Evolutionary conservation across 2,113 vertebrate genomes (phyloP).

Genomic region (Pelecanus crispus): DNA sequence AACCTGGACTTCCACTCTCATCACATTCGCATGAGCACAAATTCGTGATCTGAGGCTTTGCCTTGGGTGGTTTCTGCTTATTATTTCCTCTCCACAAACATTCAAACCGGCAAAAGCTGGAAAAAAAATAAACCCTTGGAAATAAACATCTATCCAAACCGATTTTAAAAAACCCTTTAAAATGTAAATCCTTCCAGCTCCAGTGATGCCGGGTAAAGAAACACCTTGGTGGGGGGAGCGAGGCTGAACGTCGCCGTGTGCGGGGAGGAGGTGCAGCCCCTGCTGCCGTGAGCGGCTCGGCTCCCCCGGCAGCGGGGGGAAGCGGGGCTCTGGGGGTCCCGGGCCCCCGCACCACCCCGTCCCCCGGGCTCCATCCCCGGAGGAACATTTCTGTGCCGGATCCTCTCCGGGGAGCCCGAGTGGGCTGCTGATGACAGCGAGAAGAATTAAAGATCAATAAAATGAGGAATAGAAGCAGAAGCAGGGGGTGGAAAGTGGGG

Average conservation of each 20-base stretch:
- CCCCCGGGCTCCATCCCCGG: neutral
- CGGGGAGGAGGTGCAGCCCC: neutral
- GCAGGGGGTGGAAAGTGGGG: accelerated
- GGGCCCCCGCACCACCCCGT: accelerated
- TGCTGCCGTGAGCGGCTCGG: accelerated
- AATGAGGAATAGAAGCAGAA: neutral
- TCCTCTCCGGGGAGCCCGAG: neutral
- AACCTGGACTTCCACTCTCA: accelerated
- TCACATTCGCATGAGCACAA: neutral
- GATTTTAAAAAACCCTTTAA: neutral
- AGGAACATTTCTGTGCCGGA: neutral
- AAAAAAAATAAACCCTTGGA: neutral
- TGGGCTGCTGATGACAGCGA: accelerated
- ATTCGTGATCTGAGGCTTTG: neutral
- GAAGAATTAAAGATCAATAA: neutral
- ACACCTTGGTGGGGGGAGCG: accelerated
- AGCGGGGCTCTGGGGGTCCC: accelerated
- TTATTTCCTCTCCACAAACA: neutral
- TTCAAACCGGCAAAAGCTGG: neutral
- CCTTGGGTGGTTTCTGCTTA: neutral
- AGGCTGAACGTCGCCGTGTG: neutral
- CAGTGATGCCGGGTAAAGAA: neutral
- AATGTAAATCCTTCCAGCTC: neutral
- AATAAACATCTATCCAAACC: neutral
- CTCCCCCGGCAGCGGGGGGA: accelerated